phyloP scores from a whole-genome alignment of 2,113 vertebrate genomes.

The Podarcis muralis region DNA sequence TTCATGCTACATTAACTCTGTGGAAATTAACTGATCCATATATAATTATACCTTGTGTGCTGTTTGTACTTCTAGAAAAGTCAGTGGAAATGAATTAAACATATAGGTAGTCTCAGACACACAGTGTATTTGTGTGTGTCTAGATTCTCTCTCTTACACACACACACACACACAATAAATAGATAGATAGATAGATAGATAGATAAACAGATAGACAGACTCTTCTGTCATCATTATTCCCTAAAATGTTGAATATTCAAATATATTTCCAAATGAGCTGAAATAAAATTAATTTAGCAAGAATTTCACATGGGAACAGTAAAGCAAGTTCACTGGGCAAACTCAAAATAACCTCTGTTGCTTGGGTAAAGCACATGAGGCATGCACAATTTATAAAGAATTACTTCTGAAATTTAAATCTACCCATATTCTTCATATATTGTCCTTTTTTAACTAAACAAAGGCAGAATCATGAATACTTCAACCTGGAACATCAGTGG shows the following conservation, averaged over 20 bases:
- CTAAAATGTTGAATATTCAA: too few species aligned
- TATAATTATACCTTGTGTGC: conserved; percentile 11
- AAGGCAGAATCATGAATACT: too few species aligned
- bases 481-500: neutral
- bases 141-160: too few species aligned
- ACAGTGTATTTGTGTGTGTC: too few species aligned
- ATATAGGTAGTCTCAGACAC: neutral
- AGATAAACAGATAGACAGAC: too few species aligned
- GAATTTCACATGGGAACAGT: too few species aligned
- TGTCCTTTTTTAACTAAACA: neutral
- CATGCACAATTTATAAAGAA: neutral
- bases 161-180: too few species aligned
- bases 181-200: too few species aligned
- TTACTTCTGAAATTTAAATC: neutral
- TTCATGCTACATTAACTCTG: conserved; percentile 20
- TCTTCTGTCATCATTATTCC: too few species aligned
- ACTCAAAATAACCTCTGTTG: neutral
- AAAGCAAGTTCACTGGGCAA: too few species aligned
- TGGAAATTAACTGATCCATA: neutral
- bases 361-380: neutral
- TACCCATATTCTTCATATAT: neutral
- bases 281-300: too few species aligned
- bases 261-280: too few species aligned
- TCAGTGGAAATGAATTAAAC: neutral
- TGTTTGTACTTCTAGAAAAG: conserved; percentile 4